phyloP scores from a whole-genome alignment of 2,113 vertebrate genomes.

The Fulica atra region DNA sequence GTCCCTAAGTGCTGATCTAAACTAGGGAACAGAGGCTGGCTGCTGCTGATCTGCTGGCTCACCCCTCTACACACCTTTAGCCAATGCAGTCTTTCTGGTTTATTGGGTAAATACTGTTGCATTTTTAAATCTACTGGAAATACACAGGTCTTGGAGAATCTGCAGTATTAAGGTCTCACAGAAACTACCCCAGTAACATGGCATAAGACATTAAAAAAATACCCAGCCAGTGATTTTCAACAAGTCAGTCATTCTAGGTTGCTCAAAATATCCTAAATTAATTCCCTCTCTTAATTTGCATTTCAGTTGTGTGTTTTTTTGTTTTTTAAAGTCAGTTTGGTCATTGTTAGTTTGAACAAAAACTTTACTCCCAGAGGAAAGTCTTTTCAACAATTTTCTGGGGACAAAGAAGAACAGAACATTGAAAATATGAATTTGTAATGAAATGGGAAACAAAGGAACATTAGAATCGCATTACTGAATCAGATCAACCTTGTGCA shows the following conservation, averaged over 20 bases:
- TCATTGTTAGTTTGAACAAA: conserved; percentile 68
- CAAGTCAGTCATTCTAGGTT: neutral
- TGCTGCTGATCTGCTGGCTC: neutral
- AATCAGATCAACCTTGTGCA: conserved; percentile 59
- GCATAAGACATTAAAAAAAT: neutral
- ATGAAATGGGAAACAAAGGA: conserved; percentile 69
- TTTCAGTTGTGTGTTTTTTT: conserved; percentile 10
- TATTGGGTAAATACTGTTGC: neutral
- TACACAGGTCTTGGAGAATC: neutral
- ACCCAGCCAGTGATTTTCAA: neutral
- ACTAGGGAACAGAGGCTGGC: neutral
- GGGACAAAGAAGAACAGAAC: conserved; percentile 62
- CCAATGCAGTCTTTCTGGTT: neutral
- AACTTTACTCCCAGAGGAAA: conserved; percentile 70
- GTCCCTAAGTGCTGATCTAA: neutral
- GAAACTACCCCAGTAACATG: neutral
- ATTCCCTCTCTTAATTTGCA: conserved; percentile 1
- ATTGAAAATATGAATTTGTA: conserved; percentile 76
- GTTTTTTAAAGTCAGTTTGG: conserved; percentile 47
- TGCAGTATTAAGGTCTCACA: neutral
- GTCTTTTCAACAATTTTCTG: conserved; percentile 58
- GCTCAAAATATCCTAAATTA: conserved; percentile 29
- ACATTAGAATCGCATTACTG: conserved; percentile 35
- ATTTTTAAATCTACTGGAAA: neutral
- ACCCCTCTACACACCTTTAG: neutral